Conservation (phyloP, 2,113 vertebrate species). For the Rhinogobius similis region DNA sequence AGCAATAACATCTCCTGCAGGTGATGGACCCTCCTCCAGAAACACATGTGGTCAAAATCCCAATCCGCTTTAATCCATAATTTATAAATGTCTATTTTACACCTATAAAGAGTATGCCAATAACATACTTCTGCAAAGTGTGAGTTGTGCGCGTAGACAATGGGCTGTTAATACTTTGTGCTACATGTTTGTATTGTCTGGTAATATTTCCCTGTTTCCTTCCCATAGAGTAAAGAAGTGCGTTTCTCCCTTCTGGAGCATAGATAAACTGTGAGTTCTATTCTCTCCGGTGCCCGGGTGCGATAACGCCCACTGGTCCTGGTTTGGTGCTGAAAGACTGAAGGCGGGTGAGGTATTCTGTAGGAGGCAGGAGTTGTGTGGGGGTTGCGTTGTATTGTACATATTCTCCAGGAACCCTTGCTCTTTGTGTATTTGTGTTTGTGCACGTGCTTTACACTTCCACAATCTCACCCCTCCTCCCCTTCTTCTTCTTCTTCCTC, state of each 20-base stretch:
- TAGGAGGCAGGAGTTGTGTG: conserved; percentile 58
- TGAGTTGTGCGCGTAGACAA: neutral
- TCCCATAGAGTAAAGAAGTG: conserved; percentile 29
- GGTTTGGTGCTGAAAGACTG: conserved; percentile 70
- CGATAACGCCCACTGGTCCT: conserved; percentile 65
- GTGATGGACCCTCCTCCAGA: too few relatives aligned
- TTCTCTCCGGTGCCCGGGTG: conserved; percentile 52
- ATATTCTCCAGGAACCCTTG: conserved; percentile 55
- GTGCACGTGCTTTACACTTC: conserved; percentile 39
- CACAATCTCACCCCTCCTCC: conserved; percentile 34
- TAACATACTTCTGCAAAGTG: too few relatives aligned
- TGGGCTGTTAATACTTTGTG: neutral
- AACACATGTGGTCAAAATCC: too few relatives aligned
- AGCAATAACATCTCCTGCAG: too few relatives aligned
- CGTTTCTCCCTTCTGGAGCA: conserved; percentile 34
- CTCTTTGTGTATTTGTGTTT: conserved; percentile 52
- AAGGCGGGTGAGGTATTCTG: conserved; percentile 68
- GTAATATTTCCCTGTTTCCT: conserved; percentile 23
- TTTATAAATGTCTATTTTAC: too few relatives aligned
- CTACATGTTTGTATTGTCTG: conserved; percentile 4
- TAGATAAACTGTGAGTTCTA: conserved; percentile 40
- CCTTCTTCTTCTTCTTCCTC: conserved; percentile 23
- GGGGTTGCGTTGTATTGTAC: conserved; percentile 66
- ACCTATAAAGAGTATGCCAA: too few relatives aligned
- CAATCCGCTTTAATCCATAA: too few relatives aligned